Percentiles rank a stretch among this genome's conserved stretches.
These are phyloP conservation scores for Coenonympha glycerion DNA, from an alignment of 2,888 invertebrate species.

Conservation along the genomic window DNA sequence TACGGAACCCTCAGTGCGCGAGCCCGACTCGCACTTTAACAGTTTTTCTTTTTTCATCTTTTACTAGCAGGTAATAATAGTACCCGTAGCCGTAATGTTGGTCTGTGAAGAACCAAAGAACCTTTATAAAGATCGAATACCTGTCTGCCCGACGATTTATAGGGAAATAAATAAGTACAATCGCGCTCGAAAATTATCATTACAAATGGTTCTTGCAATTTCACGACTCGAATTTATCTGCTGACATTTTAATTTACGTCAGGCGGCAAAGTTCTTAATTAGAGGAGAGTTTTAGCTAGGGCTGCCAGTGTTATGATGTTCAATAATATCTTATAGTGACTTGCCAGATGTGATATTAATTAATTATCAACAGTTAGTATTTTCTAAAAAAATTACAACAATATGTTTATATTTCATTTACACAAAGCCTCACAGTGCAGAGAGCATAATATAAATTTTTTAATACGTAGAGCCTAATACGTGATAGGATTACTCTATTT, in stretches of 20 bases:
- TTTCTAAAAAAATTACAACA: no score
- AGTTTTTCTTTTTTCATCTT: no score
- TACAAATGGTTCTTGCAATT: slow-evolving; percentile 40
- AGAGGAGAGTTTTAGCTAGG: slow-evolving; percentile 34
- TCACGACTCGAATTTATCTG: slow-evolving; percentile 40
- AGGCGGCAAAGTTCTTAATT: slow-evolving; percentile 59
- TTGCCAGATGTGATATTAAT: background rate
- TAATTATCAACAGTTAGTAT: no score
- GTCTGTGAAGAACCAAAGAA: slow-evolving; percentile 5
- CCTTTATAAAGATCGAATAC: slow-evolving; percentile 11
- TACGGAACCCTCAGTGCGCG: no score
- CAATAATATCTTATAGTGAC: background rate
- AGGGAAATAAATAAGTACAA: slow-evolving; percentile 23
- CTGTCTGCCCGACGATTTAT: slow-evolving; percentile 19
- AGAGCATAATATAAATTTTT: no score
- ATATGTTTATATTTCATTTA: no score
- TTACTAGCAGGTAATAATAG: background rate
- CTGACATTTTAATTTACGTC: slow-evolving; percentile 48
- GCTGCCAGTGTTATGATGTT: slow-evolving; percentile 3
- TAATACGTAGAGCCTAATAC: no score
- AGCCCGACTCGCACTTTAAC: no score
- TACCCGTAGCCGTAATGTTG: no score
- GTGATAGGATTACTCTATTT: no score
- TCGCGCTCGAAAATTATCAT: slow-evolving; percentile 24
- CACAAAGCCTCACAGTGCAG: no score